Base-by-base conservation (phyloP, 2,113 vertebrate species). In the Pelecanus crispus region DNA sequence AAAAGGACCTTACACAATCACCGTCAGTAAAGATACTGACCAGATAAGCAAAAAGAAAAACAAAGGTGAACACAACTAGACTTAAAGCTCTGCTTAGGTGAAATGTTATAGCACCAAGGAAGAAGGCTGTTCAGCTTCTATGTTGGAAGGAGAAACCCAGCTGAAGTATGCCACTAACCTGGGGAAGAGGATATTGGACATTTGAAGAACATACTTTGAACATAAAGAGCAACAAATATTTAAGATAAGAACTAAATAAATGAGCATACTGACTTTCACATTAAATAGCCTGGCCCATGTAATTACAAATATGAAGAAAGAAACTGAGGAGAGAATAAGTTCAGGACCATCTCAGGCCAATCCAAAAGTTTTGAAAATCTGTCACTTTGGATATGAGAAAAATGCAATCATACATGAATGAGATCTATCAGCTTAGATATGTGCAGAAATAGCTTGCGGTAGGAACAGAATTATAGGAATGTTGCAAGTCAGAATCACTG, bases 391-490 rank as follows among this genome's bases (percentile, higher is more conserved):
- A 45, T 77, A 56, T 17, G 56, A 66, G 22, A 40, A 78, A 92
- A 84, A 74, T 56, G 13, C 10, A 29, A 15, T 31, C 0, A 0
- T 50, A 50, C 10, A 22, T 24, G n/a, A 71, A 71, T 63, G 28
- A 77, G 9, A 81, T 42, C 26, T 73, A 86, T 29, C 49, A 56
- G 45, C 44, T 62, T 61, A 83, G 63, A 55, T 72, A 83, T 6
- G 11, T 38, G 13, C 13, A 81, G 61, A 91, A 87, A 68, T 52
- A 93, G 55, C 26, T 81, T 93, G 44, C 32, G 56, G 13, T 40
- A 77, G 44, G 58, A 95, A 68, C 26, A 65, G 20, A 87, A 56
- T 32, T 72, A 49, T 13, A 45, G n/a, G 31, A 90, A 66, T 13
- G 15, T 28, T 70, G 20, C 40, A 73, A 89, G 68, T 42, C 53